Evolutionary conservation across 2,888 invertebrate genomes (phyloP).

Genomic region (Parnassius smintheus): DNA sequence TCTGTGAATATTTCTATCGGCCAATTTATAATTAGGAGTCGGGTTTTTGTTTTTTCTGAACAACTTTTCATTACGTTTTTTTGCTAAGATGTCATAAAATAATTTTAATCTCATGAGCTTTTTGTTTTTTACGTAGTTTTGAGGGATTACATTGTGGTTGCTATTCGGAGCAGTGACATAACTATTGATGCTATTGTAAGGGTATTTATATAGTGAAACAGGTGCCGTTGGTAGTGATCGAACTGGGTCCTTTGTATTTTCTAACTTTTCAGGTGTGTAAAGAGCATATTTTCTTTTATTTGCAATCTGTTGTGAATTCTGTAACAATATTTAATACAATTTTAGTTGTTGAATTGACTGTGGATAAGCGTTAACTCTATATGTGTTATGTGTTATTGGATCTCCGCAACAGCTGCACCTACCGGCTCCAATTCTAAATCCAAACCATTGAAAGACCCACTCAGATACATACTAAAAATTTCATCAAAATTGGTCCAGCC

Average conservation of each 20-base stretch:
- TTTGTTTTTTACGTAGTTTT: neutral
- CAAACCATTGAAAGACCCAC: too few species aligned
- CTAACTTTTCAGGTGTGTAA: neutral
- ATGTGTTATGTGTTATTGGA: too few species aligned
- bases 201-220: neutral
- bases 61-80: neutral
- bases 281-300: neutral
- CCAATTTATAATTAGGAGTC: neutral
- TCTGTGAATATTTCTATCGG: neutral
- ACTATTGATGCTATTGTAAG: neutral
- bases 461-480: too few species aligned
- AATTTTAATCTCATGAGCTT: neutral
- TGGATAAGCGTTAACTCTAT: too few species aligned
- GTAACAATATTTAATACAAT: neutral
- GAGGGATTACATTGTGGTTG: neutral
- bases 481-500: too few species aligned
- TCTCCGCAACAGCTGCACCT: too few species aligned
- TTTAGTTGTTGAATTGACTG: too few species aligned
- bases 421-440: too few species aligned
- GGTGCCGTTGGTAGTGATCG: neutral
- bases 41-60: neutral
- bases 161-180: neutral
- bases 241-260: neutral
- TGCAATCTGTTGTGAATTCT: neutral
- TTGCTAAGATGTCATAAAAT: slow-evolving; percentile 7